Conservation (phyloP, 2,113 vertebrate genomes). For the Malurus melanocephalus region DNA sequence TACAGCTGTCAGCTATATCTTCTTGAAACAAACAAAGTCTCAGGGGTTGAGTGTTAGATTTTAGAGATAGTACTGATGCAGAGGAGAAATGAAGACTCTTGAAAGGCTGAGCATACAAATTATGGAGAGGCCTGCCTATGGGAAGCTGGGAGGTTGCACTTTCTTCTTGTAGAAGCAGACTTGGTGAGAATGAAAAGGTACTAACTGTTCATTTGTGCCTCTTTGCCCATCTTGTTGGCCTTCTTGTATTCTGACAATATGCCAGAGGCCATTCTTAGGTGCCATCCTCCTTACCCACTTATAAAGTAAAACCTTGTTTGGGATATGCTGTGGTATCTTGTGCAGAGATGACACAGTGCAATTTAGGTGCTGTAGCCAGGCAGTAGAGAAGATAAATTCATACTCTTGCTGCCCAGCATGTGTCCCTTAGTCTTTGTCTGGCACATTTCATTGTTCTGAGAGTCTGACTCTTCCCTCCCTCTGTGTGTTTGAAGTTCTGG, state of each 20-base stretch:
- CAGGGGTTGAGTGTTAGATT: background rate
- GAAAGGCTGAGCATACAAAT: background rate
- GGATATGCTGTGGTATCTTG: background rate
- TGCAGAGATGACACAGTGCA: background rate
- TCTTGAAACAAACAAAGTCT: background rate
- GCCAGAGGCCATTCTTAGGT: background rate
- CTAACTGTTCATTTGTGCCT: background rate
- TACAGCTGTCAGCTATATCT: background rate
- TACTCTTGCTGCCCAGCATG: background rate
- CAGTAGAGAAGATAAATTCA: background rate
- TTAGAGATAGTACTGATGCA: background rate
- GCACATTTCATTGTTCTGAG: background rate
- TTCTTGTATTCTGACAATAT: background rate
- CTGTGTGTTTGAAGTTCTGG: constrained; percentile 11
- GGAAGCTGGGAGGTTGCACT: background rate
- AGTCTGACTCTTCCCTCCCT: background rate
- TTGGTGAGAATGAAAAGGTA: background rate
- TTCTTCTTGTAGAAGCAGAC: background rate
- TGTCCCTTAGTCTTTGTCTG: background rate
- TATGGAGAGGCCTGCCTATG: background rate
- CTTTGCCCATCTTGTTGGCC: background rate
- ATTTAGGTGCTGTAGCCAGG: background rate
- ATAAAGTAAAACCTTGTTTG: background rate
- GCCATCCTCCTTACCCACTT: background rate
- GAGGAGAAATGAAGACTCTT: background rate